These are phyloP conservation scores for Yponomeuta evonymella DNA, from an alignment of 2,888 invertebrate genomes.

Conservation along the genomic window DNA sequence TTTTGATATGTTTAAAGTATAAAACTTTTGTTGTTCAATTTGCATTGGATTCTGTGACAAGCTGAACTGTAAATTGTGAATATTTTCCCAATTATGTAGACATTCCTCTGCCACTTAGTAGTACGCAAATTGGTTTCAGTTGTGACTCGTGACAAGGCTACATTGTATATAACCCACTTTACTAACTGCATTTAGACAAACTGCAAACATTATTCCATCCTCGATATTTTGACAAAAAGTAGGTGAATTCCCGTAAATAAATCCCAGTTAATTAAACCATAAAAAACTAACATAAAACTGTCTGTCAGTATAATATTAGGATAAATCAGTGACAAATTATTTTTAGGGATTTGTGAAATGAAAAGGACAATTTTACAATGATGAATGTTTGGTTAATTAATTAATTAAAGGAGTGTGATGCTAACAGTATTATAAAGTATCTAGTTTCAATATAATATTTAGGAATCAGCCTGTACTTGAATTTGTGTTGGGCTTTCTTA, in stretches of 20 bases:
- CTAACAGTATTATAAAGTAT: conserved; percentile 52
- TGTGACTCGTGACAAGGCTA: background rate
- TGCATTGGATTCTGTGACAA: conserved; percentile 30
- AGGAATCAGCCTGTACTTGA: background rate
- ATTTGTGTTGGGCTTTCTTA: background rate
- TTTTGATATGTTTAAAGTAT: conserved; percentile 42
- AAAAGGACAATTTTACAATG: background rate
- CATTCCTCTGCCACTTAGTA: conserved; percentile 35
- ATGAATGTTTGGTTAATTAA: conserved; percentile 3
- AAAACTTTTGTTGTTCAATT: conserved; percentile 6
- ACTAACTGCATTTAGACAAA: conserved; percentile 35
- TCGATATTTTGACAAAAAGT: background rate
- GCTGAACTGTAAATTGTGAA: conserved; percentile 31
- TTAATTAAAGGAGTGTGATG: conserved; percentile 28
- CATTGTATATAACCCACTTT: conserved; percentile 18
- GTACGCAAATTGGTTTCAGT: conserved; percentile 17
- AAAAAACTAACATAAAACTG: conserved; percentile 27
- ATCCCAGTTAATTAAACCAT: conserved; percentile 26
- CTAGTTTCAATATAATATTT: conserved; percentile 27
- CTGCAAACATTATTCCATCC: background rate
- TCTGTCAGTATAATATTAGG: background rate
- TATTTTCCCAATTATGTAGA: conserved; percentile 38
- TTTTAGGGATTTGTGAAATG: background rate
- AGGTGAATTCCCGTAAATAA: conserved; percentile 37
- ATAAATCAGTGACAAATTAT: background rate